Evolutionary conservation across 2,113 vertebrate genomes (phyloP).

Genomic region (Ursus arctos): DNA sequence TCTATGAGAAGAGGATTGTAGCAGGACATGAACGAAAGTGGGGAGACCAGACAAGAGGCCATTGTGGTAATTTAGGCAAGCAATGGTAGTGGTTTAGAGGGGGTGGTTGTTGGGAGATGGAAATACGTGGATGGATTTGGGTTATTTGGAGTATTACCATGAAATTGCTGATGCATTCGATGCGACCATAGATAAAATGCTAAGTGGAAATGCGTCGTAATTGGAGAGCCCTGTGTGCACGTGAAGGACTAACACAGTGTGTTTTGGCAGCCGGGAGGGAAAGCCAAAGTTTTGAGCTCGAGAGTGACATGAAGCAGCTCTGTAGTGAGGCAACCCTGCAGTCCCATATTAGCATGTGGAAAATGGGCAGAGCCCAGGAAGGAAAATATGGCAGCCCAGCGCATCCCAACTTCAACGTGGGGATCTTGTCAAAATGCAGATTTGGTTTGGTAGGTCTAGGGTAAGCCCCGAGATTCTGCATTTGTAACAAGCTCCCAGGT

Average conservation of each 20-base stretch:
- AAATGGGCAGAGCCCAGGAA: background rate
- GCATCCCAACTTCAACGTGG: background rate
- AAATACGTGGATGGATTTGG: background rate
- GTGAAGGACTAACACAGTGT: too few species aligned
- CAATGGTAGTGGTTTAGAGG: background rate
- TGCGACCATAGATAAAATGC: background rate
- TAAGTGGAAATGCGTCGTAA: background rate
- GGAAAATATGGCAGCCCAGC: background rate
- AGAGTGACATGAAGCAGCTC: background rate
- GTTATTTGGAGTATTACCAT: background rate
- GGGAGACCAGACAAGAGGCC: background rate
- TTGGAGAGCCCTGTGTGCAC: background rate
- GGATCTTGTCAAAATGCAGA: background rate
- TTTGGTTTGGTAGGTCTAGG: background rate
- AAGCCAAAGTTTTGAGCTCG: background rate
- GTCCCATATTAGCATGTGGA: accelerated
- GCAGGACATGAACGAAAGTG: background rate
- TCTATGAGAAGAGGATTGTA: background rate
- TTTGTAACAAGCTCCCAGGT: background rate
- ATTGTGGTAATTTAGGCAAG: background rate
- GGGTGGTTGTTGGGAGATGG: background rate
- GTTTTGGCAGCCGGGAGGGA: background rate
- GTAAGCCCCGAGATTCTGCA: background rate
- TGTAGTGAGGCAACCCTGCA: background rate
- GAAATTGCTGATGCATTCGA: background rate